Evolutionary conservation across 92 coral and sea anemone species (phyloP).

Genomic region (Actinernus sp.): DNA sequence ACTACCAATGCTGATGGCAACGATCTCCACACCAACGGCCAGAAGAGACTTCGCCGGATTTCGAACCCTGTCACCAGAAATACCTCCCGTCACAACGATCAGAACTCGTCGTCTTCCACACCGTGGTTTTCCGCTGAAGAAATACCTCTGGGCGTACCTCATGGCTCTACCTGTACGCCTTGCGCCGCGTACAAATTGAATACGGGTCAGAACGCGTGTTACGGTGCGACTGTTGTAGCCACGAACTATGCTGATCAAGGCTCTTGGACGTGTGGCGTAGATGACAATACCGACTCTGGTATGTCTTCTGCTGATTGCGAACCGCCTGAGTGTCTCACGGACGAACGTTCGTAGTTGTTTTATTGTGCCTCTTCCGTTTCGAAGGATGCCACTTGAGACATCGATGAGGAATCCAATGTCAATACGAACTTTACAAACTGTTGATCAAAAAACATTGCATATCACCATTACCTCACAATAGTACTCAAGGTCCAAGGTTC

Average conservation of each 20-base stretch:
- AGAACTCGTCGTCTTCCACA: constrained; percentile 55
- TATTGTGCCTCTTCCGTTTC: constrained; percentile 25
- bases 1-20: constrained; percentile 26
- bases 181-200: constrained; percentile 24
- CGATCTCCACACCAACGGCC: constrained; percentile 37
- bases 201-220: constrained; percentile 6
- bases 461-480: too few species aligned
- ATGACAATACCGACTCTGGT: constrained; percentile 66
- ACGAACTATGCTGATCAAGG: constrained; percentile 31
- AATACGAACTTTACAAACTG: constrained; percentile 69
- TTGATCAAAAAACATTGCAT: neutral
- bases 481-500: too few species aligned
- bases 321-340: constrained; percentile 65
- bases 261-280: constrained; percentile 48
- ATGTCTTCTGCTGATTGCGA: constrained; percentile 38
- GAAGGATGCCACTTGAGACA: constrained; percentile 58
- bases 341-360: constrained; percentile 41
- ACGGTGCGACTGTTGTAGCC: constrained; percentile 34
- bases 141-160: constrained; percentile 18
- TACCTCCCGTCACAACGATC: constrained; percentile 42
- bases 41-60: constrained; percentile 19
- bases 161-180: constrained; percentile 48
- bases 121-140: constrained; percentile 40
- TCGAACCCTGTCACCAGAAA: constrained; percentile 37
- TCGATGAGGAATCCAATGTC: constrained; percentile 75